Base-by-base conservation (phyloP, 2,888 invertebrate species). In the Dicranocentrus wangi region DNA sequence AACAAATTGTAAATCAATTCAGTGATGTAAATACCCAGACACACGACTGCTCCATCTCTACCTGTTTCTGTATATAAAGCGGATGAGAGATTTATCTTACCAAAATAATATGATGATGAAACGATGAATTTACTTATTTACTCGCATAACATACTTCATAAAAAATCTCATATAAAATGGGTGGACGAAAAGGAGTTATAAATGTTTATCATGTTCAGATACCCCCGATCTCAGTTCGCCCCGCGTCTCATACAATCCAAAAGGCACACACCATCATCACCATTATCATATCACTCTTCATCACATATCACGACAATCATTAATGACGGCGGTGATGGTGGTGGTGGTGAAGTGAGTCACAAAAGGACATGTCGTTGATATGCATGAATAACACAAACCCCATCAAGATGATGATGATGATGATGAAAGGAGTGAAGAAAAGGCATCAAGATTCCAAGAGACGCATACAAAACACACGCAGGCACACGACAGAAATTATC, bases 401-500 rank as follows among this genome's bases (percentile, higher is more conserved):
- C 13, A 39, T 39, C 39, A 39, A 8, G 39, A 39, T 39, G 39
- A 39, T 39, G 7, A 39, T 39, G 5, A 13, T 39, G 39, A 13
- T 13, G 39, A 39, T 5, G 13, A 13, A 39, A 13, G 5, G 39
- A 39, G 39, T 39, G 39, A 39, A 13, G n/a, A n/a, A n/a, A n/a
- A n/a, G n/a, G n/a, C n/a, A n/a, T n/a, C n/a, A n/a, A n/a, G n/a
- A n/a, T n/a, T n/a, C n/a, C n/a, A n/a, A n/a, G n/a, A n/a, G n/a
- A n/a, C n/a, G n/a, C n/a, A n/a, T n/a, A n/a, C n/a, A n/a, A n/a
- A n/a, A 8, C 43, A 43, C 43, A 43, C 43, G 43, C 43, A 51
- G 51, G 51, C 51, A 51, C 51, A 51, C 51, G 51, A 51, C 51
- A 51, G 2, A 51, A 51, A 51, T 51, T 51, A 51, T 51, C 19